Conservation (phyloP, 2,113 vertebrate species). For the Triplophysa dalaica region DNA sequence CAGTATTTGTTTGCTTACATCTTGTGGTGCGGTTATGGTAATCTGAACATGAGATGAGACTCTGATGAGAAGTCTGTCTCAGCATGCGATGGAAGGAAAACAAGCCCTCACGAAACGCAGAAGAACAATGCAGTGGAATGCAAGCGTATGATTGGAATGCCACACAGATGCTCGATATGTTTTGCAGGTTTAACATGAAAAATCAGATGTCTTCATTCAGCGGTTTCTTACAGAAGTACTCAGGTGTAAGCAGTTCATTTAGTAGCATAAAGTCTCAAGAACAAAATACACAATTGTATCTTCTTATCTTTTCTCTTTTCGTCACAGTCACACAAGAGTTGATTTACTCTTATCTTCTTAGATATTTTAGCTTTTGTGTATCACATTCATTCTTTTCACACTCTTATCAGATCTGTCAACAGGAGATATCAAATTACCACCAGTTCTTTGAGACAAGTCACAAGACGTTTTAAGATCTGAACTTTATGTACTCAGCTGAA, state of each 20-base stretch:
- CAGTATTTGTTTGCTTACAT: neutral
- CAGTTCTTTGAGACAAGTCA: neutral
- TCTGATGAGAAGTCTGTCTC: neutral
- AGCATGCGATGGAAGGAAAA: conserved; percentile 8
- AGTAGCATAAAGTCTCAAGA: too few species aligned
- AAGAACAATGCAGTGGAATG: conserved; percentile 50
- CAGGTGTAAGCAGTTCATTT: neutral
- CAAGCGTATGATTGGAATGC: conserved; percentile 41
- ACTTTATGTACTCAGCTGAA: conserved; percentile 22
- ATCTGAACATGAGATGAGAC: conserved; percentile 20
- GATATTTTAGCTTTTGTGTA: conserved; percentile 6
- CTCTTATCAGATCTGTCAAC: conserved; percentile 17
- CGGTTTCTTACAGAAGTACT: conserved; percentile 8
- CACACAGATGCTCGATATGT: neutral
- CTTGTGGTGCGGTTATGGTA: neutral
- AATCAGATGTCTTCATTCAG: conserved; percentile 33
- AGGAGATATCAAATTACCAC: neutral
- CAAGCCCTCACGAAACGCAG: conserved; percentile 45
- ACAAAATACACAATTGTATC: conserved; percentile 2
- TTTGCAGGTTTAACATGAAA: conserved; percentile 41
- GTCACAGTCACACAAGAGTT: conserved; percentile 19
- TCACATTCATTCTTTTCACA: conserved; percentile 1
- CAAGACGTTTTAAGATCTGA: neutral
- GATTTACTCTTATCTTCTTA: neutral
- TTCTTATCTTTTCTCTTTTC: conserved; percentile 5